Evolutionary conservation across 2,797 vertebrate genomes (phyloP).

Genomic region (Sebastes minor): DNA sequence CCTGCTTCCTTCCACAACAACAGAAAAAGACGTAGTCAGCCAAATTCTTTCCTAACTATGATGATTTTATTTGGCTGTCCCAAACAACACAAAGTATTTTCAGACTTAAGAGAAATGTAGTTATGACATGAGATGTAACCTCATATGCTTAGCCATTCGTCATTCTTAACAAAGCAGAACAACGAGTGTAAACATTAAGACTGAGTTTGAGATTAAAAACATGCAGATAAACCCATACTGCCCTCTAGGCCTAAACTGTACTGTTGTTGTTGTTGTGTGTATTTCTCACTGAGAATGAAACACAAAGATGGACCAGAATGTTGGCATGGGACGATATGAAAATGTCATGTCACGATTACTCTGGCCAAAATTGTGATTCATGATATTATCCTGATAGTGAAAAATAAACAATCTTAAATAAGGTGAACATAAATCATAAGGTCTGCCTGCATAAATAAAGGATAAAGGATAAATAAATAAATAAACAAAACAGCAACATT

Average conservation of each 20-base stretch:
- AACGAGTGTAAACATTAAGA: constrained; percentile 63
- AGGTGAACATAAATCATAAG: too few species aligned
- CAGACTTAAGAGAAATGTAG: constrained; percentile 33
- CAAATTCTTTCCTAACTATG: constrained; percentile 41
- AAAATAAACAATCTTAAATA: too few species aligned
- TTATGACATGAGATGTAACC: constrained; percentile 60
- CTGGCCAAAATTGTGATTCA: too few species aligned
- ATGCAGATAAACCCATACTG: constrained; percentile 41
- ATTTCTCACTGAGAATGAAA: constrained; percentile 18
- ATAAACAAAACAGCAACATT: too few species aligned
- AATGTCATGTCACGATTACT: too few species aligned
- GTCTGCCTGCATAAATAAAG: too few species aligned
- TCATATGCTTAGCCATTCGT: constrained; percentile 59
- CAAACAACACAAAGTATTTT: constrained; percentile 55
- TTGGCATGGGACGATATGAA: neutral
- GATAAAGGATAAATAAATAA: too few species aligned
- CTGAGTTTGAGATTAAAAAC: constrained; percentile 47
- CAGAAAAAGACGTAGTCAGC: constrained; percentile 12
- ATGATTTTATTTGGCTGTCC: constrained; percentile 63
- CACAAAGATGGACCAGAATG: constrained; percentile 10
- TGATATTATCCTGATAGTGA: too few species aligned
- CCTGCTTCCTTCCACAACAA: constrained; percentile 18
- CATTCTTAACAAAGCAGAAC: constrained; percentile 67
- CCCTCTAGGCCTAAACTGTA: constrained; percentile 9
- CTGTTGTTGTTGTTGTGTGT: constrained; percentile 27